Conservation (phyloP, 2,113 vertebrate genomes). For the Tupaia tana region DNA sequence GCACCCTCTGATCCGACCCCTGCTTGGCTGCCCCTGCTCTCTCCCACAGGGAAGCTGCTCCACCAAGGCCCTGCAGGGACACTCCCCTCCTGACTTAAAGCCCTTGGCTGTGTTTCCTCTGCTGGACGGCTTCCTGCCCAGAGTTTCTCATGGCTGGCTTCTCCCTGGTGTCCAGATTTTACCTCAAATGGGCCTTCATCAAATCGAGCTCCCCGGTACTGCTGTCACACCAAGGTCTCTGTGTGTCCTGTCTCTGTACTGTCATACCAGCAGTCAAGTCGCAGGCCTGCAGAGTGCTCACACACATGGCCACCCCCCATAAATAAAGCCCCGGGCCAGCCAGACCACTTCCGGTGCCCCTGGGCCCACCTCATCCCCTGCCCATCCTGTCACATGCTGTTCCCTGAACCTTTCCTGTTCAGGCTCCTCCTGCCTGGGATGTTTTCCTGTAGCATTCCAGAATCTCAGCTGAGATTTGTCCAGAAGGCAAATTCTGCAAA, state of each 20-base stretch:
- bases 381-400: accelerated
- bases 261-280: background rate
- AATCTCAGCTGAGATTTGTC: background rate
- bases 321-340: accelerated
- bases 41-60: no score
- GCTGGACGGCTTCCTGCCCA: background rate
- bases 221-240: background rate
- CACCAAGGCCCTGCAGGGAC: background rate
- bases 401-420: background rate
- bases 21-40: background rate
- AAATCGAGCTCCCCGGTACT: background rate
- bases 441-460: background rate
- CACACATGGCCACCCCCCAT: accelerated
- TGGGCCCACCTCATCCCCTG: accelerated
- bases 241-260: no score
- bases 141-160: background rate
- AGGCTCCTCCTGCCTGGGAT: background rate
- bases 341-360: accelerated
- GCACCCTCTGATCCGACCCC: background rate
- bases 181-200: background rate
- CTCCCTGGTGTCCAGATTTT: background rate
- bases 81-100: background rate
- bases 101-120: background rate
- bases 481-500: background rate
- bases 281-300: background rate